phyloP scores from a whole-genome alignment of 2,888 invertebrate genomes.

The Noctua comes region DNA sequence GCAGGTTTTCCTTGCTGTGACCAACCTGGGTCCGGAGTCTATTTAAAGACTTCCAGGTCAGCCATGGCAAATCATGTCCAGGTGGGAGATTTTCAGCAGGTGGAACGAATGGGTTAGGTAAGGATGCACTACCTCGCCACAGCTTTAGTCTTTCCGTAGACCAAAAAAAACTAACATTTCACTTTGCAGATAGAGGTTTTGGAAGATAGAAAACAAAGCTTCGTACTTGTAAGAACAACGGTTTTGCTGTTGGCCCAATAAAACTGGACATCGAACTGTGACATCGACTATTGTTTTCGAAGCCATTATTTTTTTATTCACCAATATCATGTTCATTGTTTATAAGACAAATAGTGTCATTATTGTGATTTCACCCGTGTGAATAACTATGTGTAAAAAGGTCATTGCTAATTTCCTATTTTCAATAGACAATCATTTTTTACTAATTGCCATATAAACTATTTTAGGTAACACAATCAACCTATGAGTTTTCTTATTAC shows the following conservation, averaged over 20 bases:
- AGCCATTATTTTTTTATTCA: slow-evolving; percentile 11
- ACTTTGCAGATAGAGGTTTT: no score
- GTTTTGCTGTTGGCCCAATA: neutral
- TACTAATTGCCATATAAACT: neutral
- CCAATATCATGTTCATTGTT: slow-evolving; percentile 16
- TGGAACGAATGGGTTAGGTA: no score
- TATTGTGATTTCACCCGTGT: slow-evolving; percentile 26
- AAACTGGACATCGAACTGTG: neutral
- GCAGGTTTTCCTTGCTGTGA: no score
- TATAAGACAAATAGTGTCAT: slow-evolving; percentile 14
- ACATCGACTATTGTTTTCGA: slow-evolving; percentile 25
- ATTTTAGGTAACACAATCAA: neutral
- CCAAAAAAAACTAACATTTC: no score
- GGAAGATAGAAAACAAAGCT: no score
- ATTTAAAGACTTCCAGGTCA: no score
- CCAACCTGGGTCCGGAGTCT: no score
- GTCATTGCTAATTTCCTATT: slow-evolving; percentile 12
- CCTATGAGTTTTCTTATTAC: neutral
- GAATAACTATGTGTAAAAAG: slow-evolving; percentile 17
- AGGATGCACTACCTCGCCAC: no score
- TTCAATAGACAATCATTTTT: neutral
- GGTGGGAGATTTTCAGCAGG: no score
- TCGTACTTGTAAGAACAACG: neutral
- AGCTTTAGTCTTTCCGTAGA: no score
- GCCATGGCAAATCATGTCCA: no score